Conservation (phyloP, 1,140 invertebrate species). For the Bathynomus jamesi region DNA sequence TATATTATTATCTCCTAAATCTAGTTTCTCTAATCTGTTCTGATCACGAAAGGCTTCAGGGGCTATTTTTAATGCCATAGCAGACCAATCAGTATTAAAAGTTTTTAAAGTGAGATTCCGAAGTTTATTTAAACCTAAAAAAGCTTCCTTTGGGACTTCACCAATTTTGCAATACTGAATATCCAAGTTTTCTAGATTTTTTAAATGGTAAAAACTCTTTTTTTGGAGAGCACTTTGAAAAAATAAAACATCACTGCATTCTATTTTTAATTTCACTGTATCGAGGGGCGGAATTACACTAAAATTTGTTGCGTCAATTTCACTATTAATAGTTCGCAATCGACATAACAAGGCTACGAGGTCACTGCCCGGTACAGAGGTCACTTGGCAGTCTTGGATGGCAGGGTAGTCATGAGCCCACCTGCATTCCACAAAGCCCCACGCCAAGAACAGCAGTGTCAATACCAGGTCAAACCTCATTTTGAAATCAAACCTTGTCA, state of each 20-base stretch:
- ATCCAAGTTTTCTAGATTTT: constrained; percentile 57
- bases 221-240: constrained; percentile 63
- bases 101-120: constrained; percentile 60
- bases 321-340: constrained; percentile 67
- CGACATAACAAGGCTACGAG: constrained; percentile 57
- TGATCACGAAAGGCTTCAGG: constrained; percentile 49
- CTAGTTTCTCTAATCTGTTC: constrained; percentile 46
- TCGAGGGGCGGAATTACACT: constrained; percentile 60
- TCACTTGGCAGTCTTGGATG: constrained; percentile 73
- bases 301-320: constrained; percentile 77
- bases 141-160: constrained; percentile 58
- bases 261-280: constrained; percentile 57
- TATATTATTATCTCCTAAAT: constrained; percentile 71
- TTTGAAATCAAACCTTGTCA: constrained; percentile 21
- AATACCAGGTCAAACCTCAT: constrained; percentile 20
- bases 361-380: constrained; percentile 41
- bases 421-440: constrained; percentile 16
- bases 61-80: constrained; percentile 65
- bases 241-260: constrained; percentile 70
- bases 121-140: constrained; percentile 58
- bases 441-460: constrained; percentile 22
- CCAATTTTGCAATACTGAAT: constrained; percentile 72
- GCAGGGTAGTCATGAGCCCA: constrained; percentile 55
- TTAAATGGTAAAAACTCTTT: constrained; percentile 66
- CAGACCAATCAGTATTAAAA: constrained; percentile 65